Base-by-base conservation (phyloP, 2,888 invertebrate genomes). In the Caenorhabditis virilis region DNA sequence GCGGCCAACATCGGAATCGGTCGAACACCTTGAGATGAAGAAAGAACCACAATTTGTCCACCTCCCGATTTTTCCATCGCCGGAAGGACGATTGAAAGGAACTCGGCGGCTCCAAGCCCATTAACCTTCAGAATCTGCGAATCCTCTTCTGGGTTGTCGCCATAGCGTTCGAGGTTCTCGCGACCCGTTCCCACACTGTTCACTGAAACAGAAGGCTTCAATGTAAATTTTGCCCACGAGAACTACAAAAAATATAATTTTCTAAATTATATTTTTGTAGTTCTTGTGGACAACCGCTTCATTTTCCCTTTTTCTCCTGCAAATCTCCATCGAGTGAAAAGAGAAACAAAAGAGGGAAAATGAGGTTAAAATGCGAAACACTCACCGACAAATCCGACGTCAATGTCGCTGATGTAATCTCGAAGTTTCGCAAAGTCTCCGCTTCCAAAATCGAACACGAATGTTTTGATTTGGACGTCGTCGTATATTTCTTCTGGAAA, bases 131-230 rank as follows among this genome's bases (percentile, higher is more conserved):
- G 61, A n/a, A 81, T 74, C 42, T 74, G 76, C 7, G 57, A 43
- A 57, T 81, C 81, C 20, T 77, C 79, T 20, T 63, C 68, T 35
- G 78, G 78, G 38, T 74, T 76, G 54, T 81, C 81, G 5, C 81
- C 80, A 54, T 74, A 81, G 15, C 79, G 64, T 52, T 82, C 81
- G 23, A 81, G 46, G 33, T 77, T 69, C 41, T 79, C 76, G 16
- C 79, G 67, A 11, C 81, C 81, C 11, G 80, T 78, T n/a, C 81
- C 81, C 9, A 81, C 81, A 23, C 72, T 73, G 68, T 81, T 80
- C 25, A 80, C 80, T 78, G 67, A 46, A 77, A 73, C 20, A 39
- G 27, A 48, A n/a, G 25, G 20, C 11, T 39, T 52, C 16, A 11
- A 49, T 20, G 36, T 33, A 15, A 9, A 35, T 30, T 27, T 47